Evolutionary conservation across 2,888 invertebrate species (phyloP), one percentile per base, ranked within the genome.

Genomic region (Chesias legatella): DNA sequence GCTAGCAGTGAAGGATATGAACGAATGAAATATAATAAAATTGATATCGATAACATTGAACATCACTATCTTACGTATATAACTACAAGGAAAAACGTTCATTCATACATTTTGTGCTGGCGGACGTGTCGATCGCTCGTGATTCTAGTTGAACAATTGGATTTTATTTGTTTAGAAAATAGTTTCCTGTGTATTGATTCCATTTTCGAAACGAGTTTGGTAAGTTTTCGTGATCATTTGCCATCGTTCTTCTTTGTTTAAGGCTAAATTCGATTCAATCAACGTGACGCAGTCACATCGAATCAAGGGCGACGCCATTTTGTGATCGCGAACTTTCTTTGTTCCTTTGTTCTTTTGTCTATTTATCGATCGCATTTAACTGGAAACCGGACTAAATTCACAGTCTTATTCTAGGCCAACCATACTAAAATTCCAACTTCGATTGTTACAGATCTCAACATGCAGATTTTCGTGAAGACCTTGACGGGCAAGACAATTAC

Each of bases 321-420:
- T 84, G 81, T 79, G 65, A 54, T 69, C 72, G 60, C 69, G 74
- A 76, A 68, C 55, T 69, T 77, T 77, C 81, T 79, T 81, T 80
- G 79, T 82, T 77, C 74, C 49, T 47, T 56, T 53, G 50, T 50
- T 46, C 43, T 66, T 64, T 63, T 58, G 63, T 53, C 27, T 43
- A 53, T 51, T 54, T 50, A 43, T 47, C 24, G 43, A 42, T 39
- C 33, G 27, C 31, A 35, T 49, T 51, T 46, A 29, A 35, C 11
- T 21, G 23, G 39, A 35, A 33, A 39, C 10, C 32, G 25, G 38
- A 54, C 49, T 31, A 73, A 77, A 73, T 70, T 72, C 32, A 32
- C 43, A 65, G 71, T 73, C 50, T 32, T 11, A 36, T 37, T 33
- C 23, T 44, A 17, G 3, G 21, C 23, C 22, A 45, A 36, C 53